Evolutionary conservation across 2,113 vertebrate species (phyloP), one percentile per base, ranked within the genome.

Genomic region (Oryzias curvinotus): DNA sequence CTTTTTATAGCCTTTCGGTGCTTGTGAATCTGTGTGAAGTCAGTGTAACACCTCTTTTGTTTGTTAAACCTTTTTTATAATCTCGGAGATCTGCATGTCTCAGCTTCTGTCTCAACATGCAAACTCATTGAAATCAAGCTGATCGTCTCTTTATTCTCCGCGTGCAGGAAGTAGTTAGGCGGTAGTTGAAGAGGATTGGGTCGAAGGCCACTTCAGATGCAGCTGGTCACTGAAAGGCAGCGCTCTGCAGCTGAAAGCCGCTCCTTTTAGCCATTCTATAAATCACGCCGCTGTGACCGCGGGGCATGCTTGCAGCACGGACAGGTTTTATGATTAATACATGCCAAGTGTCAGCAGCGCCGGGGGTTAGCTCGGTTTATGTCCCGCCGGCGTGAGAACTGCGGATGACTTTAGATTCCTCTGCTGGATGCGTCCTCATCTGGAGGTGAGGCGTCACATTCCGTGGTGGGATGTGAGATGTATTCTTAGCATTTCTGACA

Each of bases 141-240:
- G 57, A 66, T 80, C 66, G 57, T 67, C 63, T 69, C 18, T 57
- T 73, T 75, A 18, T 52, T 62, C 54, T 70, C 71, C 57, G 68
- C 65, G 56, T 14, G 55, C 70, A 74, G 78, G 78, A 72, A 84
- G 72, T 68, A 58, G 59, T 76, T 75, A 3, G 16, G 1, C 46
- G 6, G 59, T 46, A 51, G 64, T 23, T 30, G 46, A 36, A 41
- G 65, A 68, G 73, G 57, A 78, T 21, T 47, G 57, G 77, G 77
- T 82, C 66, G 68, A 79, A 77, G 70, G 81, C 74, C 80, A 83
- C 75, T 83, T 77, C 57, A 84, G 68, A 72, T 77, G 77, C 77
- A 85, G 85, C 82, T 86, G 82, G 77, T 42, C 77, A 71, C 48
- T 84, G 78, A 80, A 76, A 75, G 75, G 66, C 47, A 25, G 51